Evolutionary conservation across 2,113 vertebrate genomes (phyloP).

Genomic region (Carlito syrichta): DNA sequence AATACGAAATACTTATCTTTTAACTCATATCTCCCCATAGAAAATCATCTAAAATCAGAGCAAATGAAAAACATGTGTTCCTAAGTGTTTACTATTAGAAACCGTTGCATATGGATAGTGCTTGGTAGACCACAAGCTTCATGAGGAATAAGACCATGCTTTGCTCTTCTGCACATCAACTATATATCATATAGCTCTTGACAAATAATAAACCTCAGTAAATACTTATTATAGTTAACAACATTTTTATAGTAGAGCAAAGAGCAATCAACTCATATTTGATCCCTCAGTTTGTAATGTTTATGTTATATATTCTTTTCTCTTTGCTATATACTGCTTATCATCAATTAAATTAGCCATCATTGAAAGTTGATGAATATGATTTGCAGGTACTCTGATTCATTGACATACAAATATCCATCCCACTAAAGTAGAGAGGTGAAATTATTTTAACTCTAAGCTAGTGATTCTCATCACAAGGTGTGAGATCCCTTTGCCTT

Average conservation of each 20-base stretch:
- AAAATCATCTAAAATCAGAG: neutral
- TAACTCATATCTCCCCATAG: neutral
- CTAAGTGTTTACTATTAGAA: neutral
- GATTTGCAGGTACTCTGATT: neutral
- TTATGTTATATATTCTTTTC: neutral
- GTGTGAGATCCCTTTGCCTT: too few species aligned
- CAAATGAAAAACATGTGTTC: neutral
- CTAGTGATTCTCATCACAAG: neutral
- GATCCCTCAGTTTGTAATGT: neutral
- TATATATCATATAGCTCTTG: too few species aligned
- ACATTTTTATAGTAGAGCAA: neutral
- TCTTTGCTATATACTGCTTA: neutral
- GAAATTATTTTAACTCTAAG: neutral
- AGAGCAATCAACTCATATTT: neutral
- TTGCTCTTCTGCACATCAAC: neutral
- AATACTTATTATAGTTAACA: neutral
- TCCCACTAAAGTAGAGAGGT: neutral
- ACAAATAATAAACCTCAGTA: neutral
- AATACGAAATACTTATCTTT: slow-evolving; percentile 14
- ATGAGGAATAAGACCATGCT: neutral
- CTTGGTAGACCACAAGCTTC: neutral
- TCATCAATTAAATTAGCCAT: neutral
- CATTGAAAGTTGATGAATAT: neutral
- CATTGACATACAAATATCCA: neutral
- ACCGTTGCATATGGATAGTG: neutral